Evolutionary conservation across 1,140 invertebrate genomes (phyloP), one percentile per base, ranked within the genome.

Genomic region (Panonychus citri): DNA sequence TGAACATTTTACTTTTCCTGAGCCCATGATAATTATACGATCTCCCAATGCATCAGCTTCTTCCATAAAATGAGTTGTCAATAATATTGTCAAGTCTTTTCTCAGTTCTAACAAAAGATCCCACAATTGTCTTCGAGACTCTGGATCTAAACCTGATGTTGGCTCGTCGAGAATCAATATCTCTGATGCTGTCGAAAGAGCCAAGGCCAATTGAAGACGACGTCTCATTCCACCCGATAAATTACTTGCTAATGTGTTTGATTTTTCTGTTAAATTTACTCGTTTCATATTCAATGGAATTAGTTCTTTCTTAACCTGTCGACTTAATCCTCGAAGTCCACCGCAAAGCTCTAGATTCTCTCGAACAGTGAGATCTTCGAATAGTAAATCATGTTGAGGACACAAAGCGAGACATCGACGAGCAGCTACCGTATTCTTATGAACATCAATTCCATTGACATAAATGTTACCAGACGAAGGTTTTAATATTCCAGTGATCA

Each of bases 31-130:
- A 4, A 73, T 74, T 37, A 77, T 75, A 48, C 76, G 62, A 60
- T 77, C 76, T 7, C 73, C 73, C 0, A 77, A 63, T 10, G 64
- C 53, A 54, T 97, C 91, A 12, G 91, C 91, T 72, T 97, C 93
- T 70, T 96, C 93, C 88, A 97, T 94, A 68, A 88, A 93, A 70
- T 97, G 93, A 0, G 91, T 97, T 2, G 87, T 91, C 2, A 97
- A 75, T 7, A 97, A 70, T 63, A 96, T 83, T 1, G 88, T 91
- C 19, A 66, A 61, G 71, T 77, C 63, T 25, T 55, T 51, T 43
- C 62, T 48, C 12, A 62, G 40, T 26, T 56, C 21, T 1, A 57
- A 42, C 10, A 75, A 61, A 15, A 74, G 62, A 59, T 79, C 76
- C 78, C 78, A 80, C 53, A 80, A 74, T 51, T 70, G 69, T 59